Base-by-base conservation (phyloP, 2,888 invertebrate species). In the Notocelia uddmanniana region DNA sequence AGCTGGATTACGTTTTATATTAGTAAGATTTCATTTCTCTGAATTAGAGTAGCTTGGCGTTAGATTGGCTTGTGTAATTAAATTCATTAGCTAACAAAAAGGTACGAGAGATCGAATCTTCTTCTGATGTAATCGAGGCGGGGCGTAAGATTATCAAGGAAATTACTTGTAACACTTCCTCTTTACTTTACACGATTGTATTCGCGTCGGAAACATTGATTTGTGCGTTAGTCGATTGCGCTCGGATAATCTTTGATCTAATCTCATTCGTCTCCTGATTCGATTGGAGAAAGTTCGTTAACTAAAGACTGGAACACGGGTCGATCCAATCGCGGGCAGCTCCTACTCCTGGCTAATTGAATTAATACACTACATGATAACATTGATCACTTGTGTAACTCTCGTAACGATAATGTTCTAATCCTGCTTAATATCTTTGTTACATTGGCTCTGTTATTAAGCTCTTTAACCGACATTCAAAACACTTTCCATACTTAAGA, bases 271-370 rank as follows among this genome's bases (percentile, higher is more conserved):
- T 81, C 83, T 86, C 82, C 81, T 82, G 79, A 81, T 81, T 78
- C 75, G 76, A 81, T 77, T 77, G 80, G 89, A 87, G 92, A 92
- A 92, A 92, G 91, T 88, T 85, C 77, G 79, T 80, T 82, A 80
- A 78, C 75, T 76, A 77, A 76, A 63, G 74, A 71, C 70, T 68
- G 57, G 21, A 60, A 57, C 59, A 73, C 21, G 19, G 54, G 62
- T 55, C 50, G 60, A 54, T 69, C 63, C 34, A 34, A 58, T 59
- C 18, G 45, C 73, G 21, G 57, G 23, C 69, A 45, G 54, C 37
- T 58, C n/a, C 62, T 48, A 50, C 34, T 63, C 55, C 45, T 21
- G 23, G 18, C 60, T 63, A 69, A 69, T 69, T 69, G 54, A 55
- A 54, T 69, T 62, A 55, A 62, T 67, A 37, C 37, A 13, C 62